phyloP scores from a whole-genome alignment of 2,113 vertebrate species.

The Carassius auratus region DNA sequence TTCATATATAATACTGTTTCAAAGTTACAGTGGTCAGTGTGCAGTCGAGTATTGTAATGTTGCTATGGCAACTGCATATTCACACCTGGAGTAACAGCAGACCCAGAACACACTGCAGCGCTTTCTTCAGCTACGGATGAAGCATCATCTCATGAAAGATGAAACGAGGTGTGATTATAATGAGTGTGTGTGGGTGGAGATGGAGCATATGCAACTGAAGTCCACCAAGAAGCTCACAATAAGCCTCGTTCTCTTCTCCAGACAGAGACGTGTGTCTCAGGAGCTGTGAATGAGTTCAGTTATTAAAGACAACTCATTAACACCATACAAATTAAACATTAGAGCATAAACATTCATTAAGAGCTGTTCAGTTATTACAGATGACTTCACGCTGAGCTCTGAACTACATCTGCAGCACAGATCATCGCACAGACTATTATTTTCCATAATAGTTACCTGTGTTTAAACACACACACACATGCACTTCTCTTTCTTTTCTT shows the following conservation, averaged over 20 bases:
- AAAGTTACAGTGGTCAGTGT: background rate
- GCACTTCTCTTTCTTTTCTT: too few relatives aligned
- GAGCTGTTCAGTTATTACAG: too few relatives aligned
- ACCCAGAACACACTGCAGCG: background rate
- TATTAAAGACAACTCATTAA: background rate
- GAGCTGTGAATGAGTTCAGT: background rate
- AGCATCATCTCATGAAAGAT: constrained; percentile 41
- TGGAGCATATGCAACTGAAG: constrained; percentile 50
- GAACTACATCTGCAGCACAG: too few relatives aligned
- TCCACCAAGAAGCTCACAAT: constrained; percentile 36
- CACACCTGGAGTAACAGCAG: background rate
- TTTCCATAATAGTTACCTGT: too few relatives aligned
- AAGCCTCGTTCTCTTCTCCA: constrained; percentile 40
- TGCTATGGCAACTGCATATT: background rate
- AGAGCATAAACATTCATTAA: too few relatives aligned
- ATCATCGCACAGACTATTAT: too few relatives aligned
- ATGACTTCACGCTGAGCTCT: too few relatives aligned
- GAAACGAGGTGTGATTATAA: constrained; percentile 46
- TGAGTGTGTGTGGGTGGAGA: constrained; percentile 41
- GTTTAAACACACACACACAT: too few relatives aligned
- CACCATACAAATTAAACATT: too few relatives aligned
- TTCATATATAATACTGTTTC: background rate
- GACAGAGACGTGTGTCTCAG: background rate
- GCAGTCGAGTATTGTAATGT: background rate
- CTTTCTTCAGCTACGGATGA: constrained; percentile 51